A percentile compares a stretch with the other conserved stretches of the same genome.
Evolutionary conservation across 1,140 invertebrate species (phyloP).

Genomic region (Metaphire vulgaris): DNA sequence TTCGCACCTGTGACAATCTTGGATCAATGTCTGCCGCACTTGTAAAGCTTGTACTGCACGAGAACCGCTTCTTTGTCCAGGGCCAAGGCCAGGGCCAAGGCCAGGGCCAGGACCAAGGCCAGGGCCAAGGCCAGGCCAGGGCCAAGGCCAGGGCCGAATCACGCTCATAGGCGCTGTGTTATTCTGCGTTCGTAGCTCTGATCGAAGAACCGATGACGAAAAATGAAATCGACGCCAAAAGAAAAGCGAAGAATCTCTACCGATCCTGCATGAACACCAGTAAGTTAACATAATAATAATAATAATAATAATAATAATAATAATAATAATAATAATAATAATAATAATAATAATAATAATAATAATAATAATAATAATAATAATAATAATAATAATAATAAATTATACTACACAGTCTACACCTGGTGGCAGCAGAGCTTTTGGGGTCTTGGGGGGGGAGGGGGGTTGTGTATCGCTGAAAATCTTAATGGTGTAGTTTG

Average conservation of each 20-base stretch:
- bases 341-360: not conserved
- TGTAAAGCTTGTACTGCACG: too few relatives aligned
- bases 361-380: not conserved
- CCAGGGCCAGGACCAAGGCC: too few relatives aligned
- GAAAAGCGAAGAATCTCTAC: slow-evolving; percentile 68
- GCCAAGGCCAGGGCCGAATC: too few relatives aligned
- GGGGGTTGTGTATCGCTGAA: not conserved
- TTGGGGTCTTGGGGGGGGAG: too few relatives aligned
- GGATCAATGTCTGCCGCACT: too few relatives aligned
- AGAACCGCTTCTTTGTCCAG: too few relatives aligned
- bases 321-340: not conserved
- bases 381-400: not conserved
- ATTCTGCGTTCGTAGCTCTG: slow-evolving; percentile 42
- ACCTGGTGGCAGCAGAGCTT: not conserved
- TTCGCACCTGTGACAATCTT: too few relatives aligned
- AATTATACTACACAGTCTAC: too few relatives aligned
- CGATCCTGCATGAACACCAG: slow-evolving; percentile 75
- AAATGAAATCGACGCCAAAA: slow-evolving; percentile 44
- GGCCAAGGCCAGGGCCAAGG: too few relatives aligned
- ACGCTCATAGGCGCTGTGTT: too few relatives aligned
- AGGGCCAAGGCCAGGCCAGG: too few relatives aligned
- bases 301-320: not conserved
- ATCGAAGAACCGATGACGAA: slow-evolving; percentile 42
- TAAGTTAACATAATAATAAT: slow-evolving; percentile 41
- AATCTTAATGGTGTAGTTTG: slow-evolving; percentile 16